Conservation (phyloP, 92 coral and sea anemone species). For the Umimayanthus kanabou region DNA sequence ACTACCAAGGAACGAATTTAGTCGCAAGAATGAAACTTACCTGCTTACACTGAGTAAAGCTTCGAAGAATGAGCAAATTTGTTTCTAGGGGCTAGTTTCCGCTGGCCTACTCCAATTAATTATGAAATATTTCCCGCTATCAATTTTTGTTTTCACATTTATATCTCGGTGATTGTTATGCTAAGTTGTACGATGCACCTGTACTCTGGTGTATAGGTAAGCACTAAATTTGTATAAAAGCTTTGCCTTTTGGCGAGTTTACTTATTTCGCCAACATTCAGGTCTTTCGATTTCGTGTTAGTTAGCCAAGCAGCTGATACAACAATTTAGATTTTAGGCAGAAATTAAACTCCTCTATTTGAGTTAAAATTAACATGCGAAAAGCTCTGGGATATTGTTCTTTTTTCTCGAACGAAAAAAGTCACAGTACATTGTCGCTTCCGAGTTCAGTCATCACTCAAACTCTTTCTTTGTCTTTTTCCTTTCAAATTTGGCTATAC, state of each 20-base stretch:
- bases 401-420: conserved; percentile 36
- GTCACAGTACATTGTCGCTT: conserved; percentile 31
- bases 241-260: conserved; percentile 90
- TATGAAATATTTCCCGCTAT: conserved; percentile 95
- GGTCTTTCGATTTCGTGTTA: conserved; percentile 42
- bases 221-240: conserved; percentile 86
- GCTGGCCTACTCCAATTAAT: conserved; percentile 93
- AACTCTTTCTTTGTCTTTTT: conserved; percentile 31
- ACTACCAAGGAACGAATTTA: conserved; percentile 20
- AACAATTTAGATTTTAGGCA: conserved; percentile 66
- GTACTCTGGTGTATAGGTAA: conserved; percentile 80
- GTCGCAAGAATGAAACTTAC: conserved; percentile 55
- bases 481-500: conserved; percentile 57
- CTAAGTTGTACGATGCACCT: conserved; percentile 66
- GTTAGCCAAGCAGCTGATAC: conserved; percentile 69
- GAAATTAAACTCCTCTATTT: conserved; percentile 77
- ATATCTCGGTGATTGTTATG: conserved; percentile 97
- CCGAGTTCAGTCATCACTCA: conserved; percentile 41
- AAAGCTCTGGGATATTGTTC: conserved; percentile 40
- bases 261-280: conserved; percentile 68
- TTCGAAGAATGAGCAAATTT: conserved; percentile 74
- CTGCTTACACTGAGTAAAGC: conserved; percentile 62
- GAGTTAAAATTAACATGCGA: conserved; percentile 71
- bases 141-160: conserved; percentile 90
- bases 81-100: conserved; percentile 79